A percentile compares a stretch with the other conserved stretches of the same genome.
Evolutionary conservation across 2,797 vertebrate species (phyloP).

Genomic region (Sebastes dallii): DNA sequence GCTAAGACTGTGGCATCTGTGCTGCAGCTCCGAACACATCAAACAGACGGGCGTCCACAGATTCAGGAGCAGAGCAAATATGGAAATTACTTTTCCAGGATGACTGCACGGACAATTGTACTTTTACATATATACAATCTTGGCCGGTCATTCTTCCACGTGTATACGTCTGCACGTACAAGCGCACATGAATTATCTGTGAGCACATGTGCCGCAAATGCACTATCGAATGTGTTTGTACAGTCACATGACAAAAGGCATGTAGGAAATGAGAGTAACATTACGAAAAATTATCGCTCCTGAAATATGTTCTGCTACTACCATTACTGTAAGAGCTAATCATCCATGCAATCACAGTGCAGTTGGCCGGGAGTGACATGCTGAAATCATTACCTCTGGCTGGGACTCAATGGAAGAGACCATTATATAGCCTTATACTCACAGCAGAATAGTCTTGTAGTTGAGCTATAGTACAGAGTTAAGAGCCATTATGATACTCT

Average conservation of each 20-base stretch:
- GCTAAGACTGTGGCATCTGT: slow-evolving; percentile 83
- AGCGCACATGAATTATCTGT: slow-evolving; percentile 1
- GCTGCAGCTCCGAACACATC: slow-evolving; percentile 86
- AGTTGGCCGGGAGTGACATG: slow-evolving; percentile 68
- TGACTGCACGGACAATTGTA: slow-evolving; percentile 66
- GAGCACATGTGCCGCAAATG: not conserved
- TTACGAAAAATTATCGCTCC: slow-evolving; percentile 47
- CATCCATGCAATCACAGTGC: slow-evolving; percentile 71
- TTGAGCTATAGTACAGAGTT: slow-evolving; percentile 33
- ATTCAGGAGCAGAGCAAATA: slow-evolving; percentile 73
- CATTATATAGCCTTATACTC: slow-evolving; percentile 52
- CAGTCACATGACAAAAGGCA: slow-evolving; percentile 3
- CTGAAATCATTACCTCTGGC: slow-evolving; percentile 75
- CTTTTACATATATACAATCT: slow-evolving; percentile 62
- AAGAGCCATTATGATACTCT: slow-evolving; percentile 46
- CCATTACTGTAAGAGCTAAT: slow-evolving; percentile 77
- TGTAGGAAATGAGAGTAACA: slow-evolving; percentile 58
- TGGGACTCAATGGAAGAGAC: slow-evolving; percentile 52
- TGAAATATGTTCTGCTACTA: slow-evolving; percentile 65
- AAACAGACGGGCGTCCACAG: slow-evolving; percentile 79
- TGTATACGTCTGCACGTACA: not conserved
- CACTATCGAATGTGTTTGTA: not conserved
- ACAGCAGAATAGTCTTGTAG: slow-evolving; percentile 30
- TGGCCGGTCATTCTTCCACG: slow-evolving; percentile 51
- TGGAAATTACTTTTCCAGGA: slow-evolving; percentile 84